phyloP scores from a whole-genome alignment of 1,140 invertebrate species.

The Diploscapter pachys region DNA sequence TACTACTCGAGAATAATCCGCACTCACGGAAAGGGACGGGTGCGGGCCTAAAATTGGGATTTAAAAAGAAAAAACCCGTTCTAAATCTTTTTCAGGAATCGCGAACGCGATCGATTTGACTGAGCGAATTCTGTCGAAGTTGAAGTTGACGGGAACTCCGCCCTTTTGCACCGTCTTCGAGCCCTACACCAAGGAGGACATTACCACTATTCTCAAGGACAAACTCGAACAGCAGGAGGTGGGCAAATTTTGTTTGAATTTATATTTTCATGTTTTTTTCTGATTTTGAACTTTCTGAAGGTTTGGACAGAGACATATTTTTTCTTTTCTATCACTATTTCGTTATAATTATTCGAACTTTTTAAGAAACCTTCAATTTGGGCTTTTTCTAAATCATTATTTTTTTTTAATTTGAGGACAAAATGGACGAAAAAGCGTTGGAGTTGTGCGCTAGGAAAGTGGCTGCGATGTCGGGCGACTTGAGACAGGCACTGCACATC shows the following conservation, averaged over 20 bases:
- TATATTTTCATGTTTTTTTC: conserved; percentile 7
- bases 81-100: conserved; percentile 63
- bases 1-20: too few relatives aligned
- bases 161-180: conserved; percentile 77
- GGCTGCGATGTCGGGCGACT: conserved; percentile 84
- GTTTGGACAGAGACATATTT: conserved; percentile 59
- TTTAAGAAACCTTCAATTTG: too few relatives aligned
- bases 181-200: conserved; percentile 85
- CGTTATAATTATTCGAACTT: too few relatives aligned
- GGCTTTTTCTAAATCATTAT: too few relatives aligned
- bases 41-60: too few relatives aligned
- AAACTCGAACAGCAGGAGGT: conserved; percentile 69
- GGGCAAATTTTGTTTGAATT: background rate
- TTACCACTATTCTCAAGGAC: conserved; percentile 77
- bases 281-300: conserved; percentile 21
- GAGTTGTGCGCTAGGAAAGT: conserved; percentile 87
- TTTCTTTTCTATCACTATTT: background rate
- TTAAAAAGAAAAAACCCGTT: too few relatives aligned
- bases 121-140: conserved; percentile 78
- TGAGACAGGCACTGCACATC: conserved; percentile 57
- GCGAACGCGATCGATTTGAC: conserved; percentile 94
- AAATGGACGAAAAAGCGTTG: conserved; percentile 68
- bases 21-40: too few relatives aligned
- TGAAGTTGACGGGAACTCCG: conserved; percentile 72
- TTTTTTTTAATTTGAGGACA: conserved; percentile 54